These are phyloP conservation scores for Malachius bipustulatus DNA, from an alignment of 2,888 invertebrate genomes.

Conservation along the genomic window DNA sequence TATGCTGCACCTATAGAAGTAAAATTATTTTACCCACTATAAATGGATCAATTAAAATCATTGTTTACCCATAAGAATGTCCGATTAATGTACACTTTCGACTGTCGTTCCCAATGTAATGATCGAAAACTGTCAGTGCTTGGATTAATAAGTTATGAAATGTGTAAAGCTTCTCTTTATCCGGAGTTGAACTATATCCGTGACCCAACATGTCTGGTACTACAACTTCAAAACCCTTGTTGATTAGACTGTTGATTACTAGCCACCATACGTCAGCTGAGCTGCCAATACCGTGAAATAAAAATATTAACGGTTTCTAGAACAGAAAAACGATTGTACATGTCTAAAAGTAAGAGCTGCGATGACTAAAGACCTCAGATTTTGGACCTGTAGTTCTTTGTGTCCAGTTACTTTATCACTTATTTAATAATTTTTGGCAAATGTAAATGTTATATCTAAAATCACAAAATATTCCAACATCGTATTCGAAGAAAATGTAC, in stretches of 20 bases:
- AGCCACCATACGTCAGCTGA: constrained; percentile 50
- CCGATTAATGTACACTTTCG: constrained; percentile 48
- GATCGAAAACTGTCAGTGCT: constrained; percentile 46
- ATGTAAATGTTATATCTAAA: no score
- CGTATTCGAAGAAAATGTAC: no score
- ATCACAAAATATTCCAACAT: no score
- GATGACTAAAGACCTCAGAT: no score
- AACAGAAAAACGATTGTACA: constrained; percentile 14
- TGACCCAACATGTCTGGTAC: constrained; percentile 58
- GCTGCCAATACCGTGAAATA: constrained; percentile 56
- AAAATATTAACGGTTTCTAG: constrained; percentile 44
- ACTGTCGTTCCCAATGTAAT: constrained; percentile 42
- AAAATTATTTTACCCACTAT: constrained; percentile 9
- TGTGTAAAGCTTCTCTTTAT: constrained; percentile 42
- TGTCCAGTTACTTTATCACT: background rate
- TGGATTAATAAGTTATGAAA: constrained; percentile 49
- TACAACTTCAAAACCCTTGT: constrained; percentile 48
- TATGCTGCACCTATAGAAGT: constrained; percentile 45
- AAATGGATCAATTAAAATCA: constrained; percentile 6
- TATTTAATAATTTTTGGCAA: no score
- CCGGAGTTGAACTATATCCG: constrained; percentile 51
- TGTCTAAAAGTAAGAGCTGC: constrained; percentile 3
- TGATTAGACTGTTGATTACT: constrained; percentile 46
- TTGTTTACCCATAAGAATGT: constrained; percentile 57
- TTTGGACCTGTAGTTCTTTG: no score